These are phyloP conservation scores for Halictus quadricinctus DNA, from an alignment of 2,888 invertebrate species.

Conservation along the genomic window DNA sequence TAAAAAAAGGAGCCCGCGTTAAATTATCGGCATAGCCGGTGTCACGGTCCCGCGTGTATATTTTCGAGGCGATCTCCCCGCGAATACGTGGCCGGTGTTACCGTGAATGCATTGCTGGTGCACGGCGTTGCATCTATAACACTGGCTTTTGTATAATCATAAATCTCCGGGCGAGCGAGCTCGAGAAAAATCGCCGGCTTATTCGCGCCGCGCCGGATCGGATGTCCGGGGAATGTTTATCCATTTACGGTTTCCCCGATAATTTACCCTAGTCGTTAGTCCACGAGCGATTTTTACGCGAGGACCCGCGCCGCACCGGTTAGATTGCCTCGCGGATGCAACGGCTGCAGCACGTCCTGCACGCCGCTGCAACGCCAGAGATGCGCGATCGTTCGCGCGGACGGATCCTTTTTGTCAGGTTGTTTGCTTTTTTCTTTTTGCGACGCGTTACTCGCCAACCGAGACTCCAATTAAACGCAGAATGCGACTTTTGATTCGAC, in stretches of 20 bases:
- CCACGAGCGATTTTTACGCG: conserved; percentile 32
- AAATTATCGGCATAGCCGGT: conserved; percentile 64
- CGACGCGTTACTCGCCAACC: not conserved
- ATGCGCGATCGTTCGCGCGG: not conserved
- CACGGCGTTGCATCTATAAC: conserved; percentile 49
- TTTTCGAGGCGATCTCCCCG: conserved; percentile 49
- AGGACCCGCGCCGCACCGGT: not conserved
- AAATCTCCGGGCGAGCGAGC: conserved; percentile 40
- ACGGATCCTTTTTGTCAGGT: not conserved
- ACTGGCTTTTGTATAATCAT: conserved; percentile 56
- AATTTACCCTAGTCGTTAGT: conserved; percentile 56
- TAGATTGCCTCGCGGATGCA: conserved; percentile 9
- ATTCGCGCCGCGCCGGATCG: conserved; percentile 56
- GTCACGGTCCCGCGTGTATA: conserved; percentile 53
- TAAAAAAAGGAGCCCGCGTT: conserved; percentile 45
- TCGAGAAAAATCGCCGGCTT: conserved; percentile 44
- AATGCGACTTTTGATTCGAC: not conserved
- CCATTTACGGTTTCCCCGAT: conserved; percentile 60
- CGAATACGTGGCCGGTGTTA: conserved; percentile 50
- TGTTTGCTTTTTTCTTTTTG: not conserved
- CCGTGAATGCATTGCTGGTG: conserved; percentile 49
- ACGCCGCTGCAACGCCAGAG: not conserved
- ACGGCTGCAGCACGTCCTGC: not conserved
- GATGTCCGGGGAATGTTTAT: conserved; percentile 60
- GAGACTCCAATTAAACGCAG: not conserved